Evolutionary conservation across 2,113 vertebrate genomes (phyloP).

Genomic region (Phylloscopus whistleri): DNA sequence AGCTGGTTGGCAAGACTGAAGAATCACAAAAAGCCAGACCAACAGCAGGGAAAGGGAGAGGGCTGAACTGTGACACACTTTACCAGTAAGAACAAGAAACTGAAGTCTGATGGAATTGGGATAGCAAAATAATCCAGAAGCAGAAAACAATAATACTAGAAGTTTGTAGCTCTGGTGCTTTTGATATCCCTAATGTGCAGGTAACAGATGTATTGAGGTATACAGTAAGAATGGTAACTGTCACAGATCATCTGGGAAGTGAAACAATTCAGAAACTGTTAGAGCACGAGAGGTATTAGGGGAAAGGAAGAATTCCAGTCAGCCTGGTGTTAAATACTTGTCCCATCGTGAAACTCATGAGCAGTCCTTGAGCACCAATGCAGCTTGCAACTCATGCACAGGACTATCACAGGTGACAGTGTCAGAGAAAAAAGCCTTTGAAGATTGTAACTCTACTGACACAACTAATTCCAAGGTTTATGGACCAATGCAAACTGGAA

Average conservation of each 20-base stretch:
- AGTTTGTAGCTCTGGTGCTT: background rate
- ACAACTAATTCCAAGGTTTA: background rate
- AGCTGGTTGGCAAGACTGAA: background rate
- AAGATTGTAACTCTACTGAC: background rate
- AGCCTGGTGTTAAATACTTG: background rate
- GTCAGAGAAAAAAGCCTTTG: background rate
- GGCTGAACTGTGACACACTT: background rate
- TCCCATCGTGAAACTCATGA: background rate
- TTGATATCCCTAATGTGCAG: background rate
- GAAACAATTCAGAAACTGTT: background rate
- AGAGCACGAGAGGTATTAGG: background rate
- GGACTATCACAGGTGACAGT: background rate
- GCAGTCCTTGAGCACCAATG: background rate
- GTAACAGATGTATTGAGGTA: background rate
- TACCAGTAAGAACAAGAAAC: background rate
- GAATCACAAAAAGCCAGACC: background rate
- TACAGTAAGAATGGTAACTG: background rate
- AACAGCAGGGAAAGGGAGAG: background rate
- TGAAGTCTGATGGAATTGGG: background rate
- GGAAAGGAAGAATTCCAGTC: background rate
- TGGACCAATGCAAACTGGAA: background rate
- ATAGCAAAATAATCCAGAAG: background rate
- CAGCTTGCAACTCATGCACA: background rate
- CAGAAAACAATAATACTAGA: background rate
- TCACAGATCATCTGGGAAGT: background rate